Conservation (phyloP, 2,113 vertebrate species). For the Pycnonotus jocosus region DNA sequence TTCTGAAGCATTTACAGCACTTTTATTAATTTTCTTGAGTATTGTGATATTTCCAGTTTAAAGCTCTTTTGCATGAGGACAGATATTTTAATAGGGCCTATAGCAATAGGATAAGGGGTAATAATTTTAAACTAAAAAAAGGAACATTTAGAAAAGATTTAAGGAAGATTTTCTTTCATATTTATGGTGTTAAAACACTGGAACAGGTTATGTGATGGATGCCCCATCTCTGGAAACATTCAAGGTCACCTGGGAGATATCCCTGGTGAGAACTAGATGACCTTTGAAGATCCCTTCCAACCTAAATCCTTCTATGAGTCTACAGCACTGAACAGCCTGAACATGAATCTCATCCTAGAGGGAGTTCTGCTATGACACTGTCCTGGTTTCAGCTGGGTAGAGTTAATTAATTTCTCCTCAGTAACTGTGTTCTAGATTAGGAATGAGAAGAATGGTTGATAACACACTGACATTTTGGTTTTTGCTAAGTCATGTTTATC, state of each 20-base stretch:
- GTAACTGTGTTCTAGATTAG: not conserved
- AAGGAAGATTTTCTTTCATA: not conserved
- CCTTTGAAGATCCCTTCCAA: not conserved
- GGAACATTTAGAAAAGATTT: not conserved
- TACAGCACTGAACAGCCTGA: not conserved
- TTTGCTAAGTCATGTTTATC: not conserved
- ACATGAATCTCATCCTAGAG: not conserved
- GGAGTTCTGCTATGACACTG: not conserved
- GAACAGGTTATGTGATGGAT: not conserved
- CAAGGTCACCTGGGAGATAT: not conserved
- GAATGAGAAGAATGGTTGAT: not conserved
- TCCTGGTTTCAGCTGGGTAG: not conserved
- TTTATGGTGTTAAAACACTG: not conserved
- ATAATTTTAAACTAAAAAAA: not conserved
- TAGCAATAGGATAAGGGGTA: accelerated
- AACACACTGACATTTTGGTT: not conserved
- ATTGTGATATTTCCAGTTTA: not conserved
- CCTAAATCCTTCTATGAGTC: not conserved
- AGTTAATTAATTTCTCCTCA: not conserved
- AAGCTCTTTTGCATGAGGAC: not conserved
- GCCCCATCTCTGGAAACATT: not conserved
- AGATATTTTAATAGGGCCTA: not conserved
- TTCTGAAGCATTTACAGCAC: not conserved
- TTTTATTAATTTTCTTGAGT: not conserved
- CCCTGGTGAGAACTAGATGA: not conserved